Evolutionary conservation across 2,888 invertebrate genomes (phyloP).

Genomic region (Suillia variegata): DNA sequence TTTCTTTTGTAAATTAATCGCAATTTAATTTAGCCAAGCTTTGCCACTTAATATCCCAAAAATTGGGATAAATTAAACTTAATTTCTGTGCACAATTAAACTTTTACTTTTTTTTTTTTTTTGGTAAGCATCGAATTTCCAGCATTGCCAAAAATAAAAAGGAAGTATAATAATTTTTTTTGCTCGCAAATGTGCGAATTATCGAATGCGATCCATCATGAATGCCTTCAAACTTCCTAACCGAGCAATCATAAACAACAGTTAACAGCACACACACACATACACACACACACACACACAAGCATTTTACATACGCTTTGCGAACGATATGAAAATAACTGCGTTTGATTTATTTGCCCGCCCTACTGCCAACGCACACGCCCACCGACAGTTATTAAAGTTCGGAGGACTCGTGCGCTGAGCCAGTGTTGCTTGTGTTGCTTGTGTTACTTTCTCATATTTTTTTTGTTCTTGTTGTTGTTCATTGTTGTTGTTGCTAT

Average conservation of each 20-base stretch:
- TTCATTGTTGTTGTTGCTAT: not conserved
- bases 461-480: too few species aligned
- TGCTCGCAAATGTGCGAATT: too few species aligned
- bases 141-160: not conserved
- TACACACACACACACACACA: not conserved
- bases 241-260: not conserved
- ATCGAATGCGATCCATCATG: not conserved
- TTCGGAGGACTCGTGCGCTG: not conserved
- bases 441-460: too few species aligned
- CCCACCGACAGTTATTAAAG: not conserved
- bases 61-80: too few species aligned
- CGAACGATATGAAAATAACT: too few species aligned
- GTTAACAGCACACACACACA: not conserved
- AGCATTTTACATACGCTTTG: too few species aligned
- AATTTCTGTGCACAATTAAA: too few species aligned
- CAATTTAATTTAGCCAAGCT: too few species aligned
- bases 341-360: conserved; percentile 47
- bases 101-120: too few species aligned
- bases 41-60: too few species aligned
- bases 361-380: conserved; percentile 13
- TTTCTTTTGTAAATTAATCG: too few species aligned
- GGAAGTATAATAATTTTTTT: not conserved
- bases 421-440: not conserved
- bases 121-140: too few species aligned
- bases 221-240: not conserved